These are phyloP conservation scores for Probosciger aterrimus DNA, from an alignment of 2,113 vertebrate genomes.

Conservation along the genomic window DNA sequence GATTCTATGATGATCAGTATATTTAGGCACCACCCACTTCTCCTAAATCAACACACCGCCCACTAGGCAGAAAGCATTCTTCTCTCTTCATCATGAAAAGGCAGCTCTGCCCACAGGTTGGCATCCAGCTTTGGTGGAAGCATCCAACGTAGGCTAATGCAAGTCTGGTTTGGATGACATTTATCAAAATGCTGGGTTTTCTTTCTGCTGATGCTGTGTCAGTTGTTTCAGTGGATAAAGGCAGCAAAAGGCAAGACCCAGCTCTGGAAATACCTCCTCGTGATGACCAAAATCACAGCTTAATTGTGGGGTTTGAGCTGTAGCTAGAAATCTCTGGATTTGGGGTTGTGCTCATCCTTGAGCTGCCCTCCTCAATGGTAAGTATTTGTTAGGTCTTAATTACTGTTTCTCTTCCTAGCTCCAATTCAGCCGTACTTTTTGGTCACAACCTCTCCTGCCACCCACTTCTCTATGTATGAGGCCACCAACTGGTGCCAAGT, in stretches of 20 bases:
- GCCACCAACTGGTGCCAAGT: background rate
- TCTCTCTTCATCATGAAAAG: background rate
- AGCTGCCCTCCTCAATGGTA: background rate
- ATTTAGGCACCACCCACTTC: background rate
- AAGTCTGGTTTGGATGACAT: conserved; percentile 53
- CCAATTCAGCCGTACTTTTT: background rate
- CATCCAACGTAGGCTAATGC: background rate
- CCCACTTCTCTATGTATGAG: background rate
- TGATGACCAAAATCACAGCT: conserved; percentile 41
- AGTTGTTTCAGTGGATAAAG: conserved; percentile 6
- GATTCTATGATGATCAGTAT: background rate
- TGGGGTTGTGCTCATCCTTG: background rate
- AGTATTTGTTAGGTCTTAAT: conserved; percentile 29
- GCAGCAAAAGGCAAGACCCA: background rate
- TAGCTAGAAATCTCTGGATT: conserved; percentile 48
- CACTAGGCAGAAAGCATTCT: background rate
- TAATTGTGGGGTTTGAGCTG: conserved; percentile 56
- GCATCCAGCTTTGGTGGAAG: background rate
- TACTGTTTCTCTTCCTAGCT: conserved; percentile 10
- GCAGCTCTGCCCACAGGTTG: conserved; percentile 23
- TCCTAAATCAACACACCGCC: background rate
- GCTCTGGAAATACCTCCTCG: conserved; percentile 45
- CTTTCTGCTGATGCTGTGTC: background rate
- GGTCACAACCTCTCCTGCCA: background rate
- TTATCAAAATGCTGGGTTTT: conserved; percentile 32